A percentile compares a stretch with the other conserved stretches of the same genome.
These are phyloP conservation scores for Chironomus striatipennis DNA, from an alignment of 1,140 invertebrate genomes.

Conservation along the genomic window DNA sequence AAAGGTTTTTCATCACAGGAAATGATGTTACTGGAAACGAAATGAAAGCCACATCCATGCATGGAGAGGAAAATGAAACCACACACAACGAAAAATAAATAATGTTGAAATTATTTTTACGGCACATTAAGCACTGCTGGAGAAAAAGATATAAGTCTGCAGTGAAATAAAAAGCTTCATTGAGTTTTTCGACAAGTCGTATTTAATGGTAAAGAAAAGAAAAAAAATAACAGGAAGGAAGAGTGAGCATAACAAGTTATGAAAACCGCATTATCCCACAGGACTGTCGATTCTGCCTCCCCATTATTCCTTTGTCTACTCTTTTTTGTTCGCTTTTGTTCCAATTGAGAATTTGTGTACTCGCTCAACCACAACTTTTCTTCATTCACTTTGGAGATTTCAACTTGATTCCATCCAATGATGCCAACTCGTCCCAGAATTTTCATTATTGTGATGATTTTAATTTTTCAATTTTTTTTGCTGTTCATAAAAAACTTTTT, in stretches of 20 bases:
- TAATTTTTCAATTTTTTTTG: background rate
- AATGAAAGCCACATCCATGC: background rate
- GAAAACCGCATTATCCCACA: background rate
- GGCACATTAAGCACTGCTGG: constrained; percentile 11
- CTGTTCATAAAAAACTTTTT: background rate
- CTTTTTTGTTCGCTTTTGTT: background rate
- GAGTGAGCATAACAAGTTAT: background rate
- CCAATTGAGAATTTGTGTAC: background rate
- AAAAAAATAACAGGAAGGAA: background rate
- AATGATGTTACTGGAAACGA: background rate
- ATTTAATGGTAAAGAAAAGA: too few relatives aligned
- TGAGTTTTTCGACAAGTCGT: constrained; percentile 1
- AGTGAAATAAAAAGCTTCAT: constrained; percentile 14
- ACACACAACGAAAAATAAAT: background rate
- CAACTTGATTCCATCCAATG: background rate
- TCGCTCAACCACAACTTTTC: background rate
- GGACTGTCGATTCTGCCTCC: background rate
- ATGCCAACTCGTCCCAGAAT: background rate
- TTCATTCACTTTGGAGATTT: background rate
- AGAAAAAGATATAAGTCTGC: constrained; percentile 1
- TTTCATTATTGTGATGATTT: background rate
- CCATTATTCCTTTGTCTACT: background rate
- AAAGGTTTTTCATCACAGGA: constrained; percentile 8
- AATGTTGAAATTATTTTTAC: constrained; percentile 10
- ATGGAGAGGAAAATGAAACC: background rate